phyloP scores from a whole-genome alignment of 1,140 invertebrate species.

The Panagrolaimus sp. region DNA sequence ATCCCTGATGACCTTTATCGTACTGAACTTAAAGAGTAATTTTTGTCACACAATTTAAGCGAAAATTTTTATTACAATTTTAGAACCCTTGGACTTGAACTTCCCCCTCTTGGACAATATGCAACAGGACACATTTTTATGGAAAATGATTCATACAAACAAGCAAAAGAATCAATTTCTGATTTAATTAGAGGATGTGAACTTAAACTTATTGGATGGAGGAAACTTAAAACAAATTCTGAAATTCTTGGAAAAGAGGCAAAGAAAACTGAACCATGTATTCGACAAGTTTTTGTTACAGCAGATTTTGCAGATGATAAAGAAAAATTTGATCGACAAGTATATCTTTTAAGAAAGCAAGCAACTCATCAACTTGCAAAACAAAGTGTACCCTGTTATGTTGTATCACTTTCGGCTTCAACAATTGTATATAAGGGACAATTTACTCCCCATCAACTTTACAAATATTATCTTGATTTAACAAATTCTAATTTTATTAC shows the following conservation, averaged over 20 bases:
- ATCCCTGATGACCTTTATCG: constrained; percentile 90
- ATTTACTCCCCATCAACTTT: constrained; percentile 88
- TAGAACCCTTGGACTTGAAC: constrained; percentile 68
- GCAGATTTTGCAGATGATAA: constrained; percentile 62
- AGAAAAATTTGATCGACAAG: constrained; percentile 68
- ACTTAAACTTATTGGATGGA: constrained; percentile 70
- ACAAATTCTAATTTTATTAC: constrained; percentile 78
- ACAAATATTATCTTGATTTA: constrained; percentile 75
- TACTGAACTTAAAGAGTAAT: constrained; percentile 71
- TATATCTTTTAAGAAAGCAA: constrained; percentile 85
- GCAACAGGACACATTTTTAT: constrained; percentile 92
- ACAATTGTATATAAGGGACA: constrained; percentile 96
- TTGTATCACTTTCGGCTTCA: constrained; percentile 83
- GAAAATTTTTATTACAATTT: constrained; percentile 17
- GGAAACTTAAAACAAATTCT: constrained; percentile 80
- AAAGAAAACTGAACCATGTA: constrained; percentile 83
- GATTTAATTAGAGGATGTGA: constrained; percentile 74
- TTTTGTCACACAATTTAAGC: constrained; percentile 1
- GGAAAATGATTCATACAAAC: constrained; percentile 74
- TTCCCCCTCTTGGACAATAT: constrained; percentile 81
- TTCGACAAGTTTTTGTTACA: constrained; percentile 83
- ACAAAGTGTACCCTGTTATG: constrained; percentile 82
- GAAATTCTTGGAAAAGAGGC: constrained; percentile 81
- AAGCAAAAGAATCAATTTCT: constrained; percentile 75
- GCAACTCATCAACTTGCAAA: constrained; percentile 78